These are phyloP conservation scores for Scolanthus callimorphus DNA, from an alignment of 92 coral and sea anemone genomes.

Conservation along the genomic window DNA sequence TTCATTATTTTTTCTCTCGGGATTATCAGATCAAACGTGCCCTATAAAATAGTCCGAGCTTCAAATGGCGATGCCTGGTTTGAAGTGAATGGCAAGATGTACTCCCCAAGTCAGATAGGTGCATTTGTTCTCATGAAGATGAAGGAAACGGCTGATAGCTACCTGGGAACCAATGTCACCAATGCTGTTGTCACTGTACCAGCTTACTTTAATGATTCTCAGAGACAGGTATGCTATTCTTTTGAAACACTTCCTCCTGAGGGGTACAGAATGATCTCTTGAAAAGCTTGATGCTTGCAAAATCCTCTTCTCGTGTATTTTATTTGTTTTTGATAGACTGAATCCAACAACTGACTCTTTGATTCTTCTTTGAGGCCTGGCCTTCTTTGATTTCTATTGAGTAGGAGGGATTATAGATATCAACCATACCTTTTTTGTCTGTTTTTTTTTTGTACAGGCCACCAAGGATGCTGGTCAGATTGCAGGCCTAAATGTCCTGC, in stretches of 20 bases:
- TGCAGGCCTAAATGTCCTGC: constrained; percentile 89
- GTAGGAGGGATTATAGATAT: no score
- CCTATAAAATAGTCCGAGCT: constrained; percentile 81
- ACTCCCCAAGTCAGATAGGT: constrained; percentile 96
- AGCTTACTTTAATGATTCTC: constrained; percentile 94
- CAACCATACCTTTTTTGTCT: not conserved
- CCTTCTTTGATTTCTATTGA: no score
- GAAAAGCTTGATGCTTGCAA: no score
- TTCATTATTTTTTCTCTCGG: no score
- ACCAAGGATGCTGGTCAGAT: constrained; percentile 99
- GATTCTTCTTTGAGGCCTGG: no score
- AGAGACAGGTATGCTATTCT: constrained; percentile 72
- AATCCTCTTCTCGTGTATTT: no score
- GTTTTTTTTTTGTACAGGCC: constrained; percentile 39
- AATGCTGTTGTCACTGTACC: constrained; percentile 95
- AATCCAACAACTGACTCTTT: no score
- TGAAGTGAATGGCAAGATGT: constrained; percentile 88
- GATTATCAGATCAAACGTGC: constrained; percentile 60
- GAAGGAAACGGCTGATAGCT: constrained; percentile 92
- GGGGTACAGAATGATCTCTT: no score
- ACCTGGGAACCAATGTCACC: constrained; percentile 74
- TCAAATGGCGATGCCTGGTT: constrained; percentile 98
- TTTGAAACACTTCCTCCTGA: no score
- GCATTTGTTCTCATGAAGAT: constrained; percentile 90
- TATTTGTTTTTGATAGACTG: no score